Conservation (phyloP, 1,140 invertebrate species). For the Atopsyche davidsoni region DNA sequence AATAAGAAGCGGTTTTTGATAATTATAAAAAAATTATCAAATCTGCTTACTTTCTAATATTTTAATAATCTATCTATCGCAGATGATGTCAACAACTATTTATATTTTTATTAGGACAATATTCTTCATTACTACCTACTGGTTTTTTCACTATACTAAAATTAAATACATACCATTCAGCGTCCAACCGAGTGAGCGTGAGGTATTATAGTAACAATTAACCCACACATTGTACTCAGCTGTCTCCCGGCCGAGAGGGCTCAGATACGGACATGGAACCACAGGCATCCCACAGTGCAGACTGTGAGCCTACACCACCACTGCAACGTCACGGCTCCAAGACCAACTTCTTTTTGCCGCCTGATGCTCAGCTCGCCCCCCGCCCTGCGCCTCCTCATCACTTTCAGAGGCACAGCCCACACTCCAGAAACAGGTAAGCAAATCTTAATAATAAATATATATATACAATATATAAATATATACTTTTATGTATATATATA, state of each 20-base stretch:
- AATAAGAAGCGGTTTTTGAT: no score
- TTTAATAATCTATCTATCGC: no score
- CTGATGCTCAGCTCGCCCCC: constrained; percentile 39
- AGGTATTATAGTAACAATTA: no score
- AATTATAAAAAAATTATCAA: no score
- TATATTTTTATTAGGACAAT: no score
- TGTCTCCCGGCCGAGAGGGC: constrained; percentile 71
- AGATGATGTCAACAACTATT: no score
- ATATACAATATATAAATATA: neutral
- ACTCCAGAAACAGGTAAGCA: constrained; percentile 60
- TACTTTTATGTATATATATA: neutral
- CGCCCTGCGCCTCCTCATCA: constrained; percentile 43
- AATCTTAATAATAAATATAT: neutral
- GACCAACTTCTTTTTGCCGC: constrained; percentile 84
- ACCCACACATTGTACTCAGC: constrained; percentile 44
- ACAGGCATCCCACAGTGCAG: constrained; percentile 81
- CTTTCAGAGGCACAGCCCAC: constrained; percentile 61
- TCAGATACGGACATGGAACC: constrained; percentile 77
- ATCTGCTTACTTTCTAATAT: no score
- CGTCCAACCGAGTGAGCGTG: no score
- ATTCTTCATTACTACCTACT: no score
- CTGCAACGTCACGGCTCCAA: constrained; percentile 84
- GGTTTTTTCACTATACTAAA: no score
- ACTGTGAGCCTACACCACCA: constrained; percentile 89
- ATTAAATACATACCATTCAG: no score